These are phyloP conservation scores for Tylochromis polylepis DNA, from an alignment of 2,113 vertebrate species.

Conservation along the genomic window DNA sequence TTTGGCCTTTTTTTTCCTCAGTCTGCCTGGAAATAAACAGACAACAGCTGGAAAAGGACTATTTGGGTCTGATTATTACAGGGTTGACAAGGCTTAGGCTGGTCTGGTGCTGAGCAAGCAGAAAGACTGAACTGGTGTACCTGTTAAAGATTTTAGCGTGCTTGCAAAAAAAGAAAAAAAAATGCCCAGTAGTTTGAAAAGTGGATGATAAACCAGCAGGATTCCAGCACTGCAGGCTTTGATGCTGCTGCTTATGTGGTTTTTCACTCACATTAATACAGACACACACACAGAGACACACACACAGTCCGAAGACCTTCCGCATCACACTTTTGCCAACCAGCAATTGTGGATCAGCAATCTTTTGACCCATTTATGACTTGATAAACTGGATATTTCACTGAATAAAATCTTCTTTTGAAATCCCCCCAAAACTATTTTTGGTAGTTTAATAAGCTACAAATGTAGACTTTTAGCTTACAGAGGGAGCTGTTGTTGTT, in stretches of 20 bases:
- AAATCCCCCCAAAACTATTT: not conserved
- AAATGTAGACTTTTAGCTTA: not conserved
- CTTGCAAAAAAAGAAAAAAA: not conserved
- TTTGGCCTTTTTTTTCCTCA: constrained; percentile 18
- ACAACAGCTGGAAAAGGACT: constrained; percentile 48
- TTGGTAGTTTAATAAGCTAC: not conserved
- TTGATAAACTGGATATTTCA: not conserved
- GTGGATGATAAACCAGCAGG: constrained; percentile 39
- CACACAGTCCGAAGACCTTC: constrained; percentile 9
- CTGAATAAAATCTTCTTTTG: not conserved
- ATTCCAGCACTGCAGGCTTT: constrained; percentile 31
- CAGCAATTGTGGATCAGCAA: constrained; percentile 1
- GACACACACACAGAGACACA: not conserved
- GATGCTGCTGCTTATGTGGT: constrained; percentile 53
- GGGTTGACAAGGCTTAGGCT: not conserved
- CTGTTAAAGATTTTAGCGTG: constrained; percentile 6
- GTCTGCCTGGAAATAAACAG: constrained; percentile 47
- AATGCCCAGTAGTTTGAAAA: not conserved
- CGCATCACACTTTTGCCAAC: constrained; percentile 5
- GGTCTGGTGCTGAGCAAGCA: constrained; percentile 15
- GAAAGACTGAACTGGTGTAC: not conserved
- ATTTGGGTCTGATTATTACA: constrained; percentile 20
- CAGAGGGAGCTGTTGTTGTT: not conserved
- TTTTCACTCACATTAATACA: constrained; percentile 31
- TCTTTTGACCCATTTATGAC: not conserved